Conservation (phyloP, 1,140 invertebrate species). For the Charaxes varanes region DNA sequence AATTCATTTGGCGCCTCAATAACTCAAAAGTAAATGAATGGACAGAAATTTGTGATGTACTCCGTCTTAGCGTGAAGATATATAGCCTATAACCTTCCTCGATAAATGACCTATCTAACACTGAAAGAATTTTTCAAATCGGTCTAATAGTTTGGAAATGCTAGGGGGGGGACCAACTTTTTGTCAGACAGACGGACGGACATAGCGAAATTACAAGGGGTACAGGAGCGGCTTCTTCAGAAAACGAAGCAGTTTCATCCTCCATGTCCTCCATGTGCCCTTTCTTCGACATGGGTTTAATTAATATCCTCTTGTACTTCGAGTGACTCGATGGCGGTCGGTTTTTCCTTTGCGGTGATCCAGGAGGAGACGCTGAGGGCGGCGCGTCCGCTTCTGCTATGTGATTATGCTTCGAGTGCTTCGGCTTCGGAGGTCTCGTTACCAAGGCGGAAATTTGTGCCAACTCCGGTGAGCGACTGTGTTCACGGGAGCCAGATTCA, state of each 20-base stretch:
- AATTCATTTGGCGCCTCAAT: too few relatives aligned
- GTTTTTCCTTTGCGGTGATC: slow-evolving; percentile 49
- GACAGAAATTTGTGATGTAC: too few relatives aligned
- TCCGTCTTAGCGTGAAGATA: too few relatives aligned
- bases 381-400: slow-evolving; percentile 35
- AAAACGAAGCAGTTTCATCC: slow-evolving; percentile 34
- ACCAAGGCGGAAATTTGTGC: slow-evolving; percentile 87
- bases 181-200: too few relatives aligned
- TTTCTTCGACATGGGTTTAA: slow-evolving; percentile 57
- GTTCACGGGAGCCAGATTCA: slow-evolving; percentile 52
- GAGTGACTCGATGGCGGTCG: slow-evolving; percentile 52
- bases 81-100: too few relatives aligned
- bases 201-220: too few relatives aligned
- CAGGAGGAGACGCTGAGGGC: slow-evolving; percentile 44
- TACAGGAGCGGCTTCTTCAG: too few relatives aligned
- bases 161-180: too few relatives aligned
- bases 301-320: slow-evolving; percentile 65
- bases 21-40: too few relatives aligned
- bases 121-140: too few relatives aligned
- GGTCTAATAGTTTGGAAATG: too few relatives aligned
- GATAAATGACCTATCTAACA: too few relatives aligned
- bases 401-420: slow-evolving; percentile 61
- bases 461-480: slow-evolving; percentile 85
- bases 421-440: slow-evolving; percentile 83
- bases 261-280: slow-evolving; percentile 40